A percentile compares a stretch with the other conserved stretches of the same genome.
Evolutionary conservation across 2,113 vertebrate species (phyloP).

Genomic region (Gulo gulo): DNA sequence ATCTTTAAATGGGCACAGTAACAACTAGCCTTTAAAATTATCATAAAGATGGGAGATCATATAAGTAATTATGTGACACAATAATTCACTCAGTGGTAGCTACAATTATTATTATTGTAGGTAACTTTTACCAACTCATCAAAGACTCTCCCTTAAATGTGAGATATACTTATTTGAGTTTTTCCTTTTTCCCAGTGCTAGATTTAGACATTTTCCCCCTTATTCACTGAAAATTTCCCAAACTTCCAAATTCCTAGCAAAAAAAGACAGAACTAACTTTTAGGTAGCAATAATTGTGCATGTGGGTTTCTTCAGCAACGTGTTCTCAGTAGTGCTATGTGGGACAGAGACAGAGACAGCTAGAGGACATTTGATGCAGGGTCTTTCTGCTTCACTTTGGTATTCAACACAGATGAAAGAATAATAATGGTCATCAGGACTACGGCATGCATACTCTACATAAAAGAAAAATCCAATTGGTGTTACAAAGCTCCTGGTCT

Average conservation of each 20-base stretch:
- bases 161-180: neutral
- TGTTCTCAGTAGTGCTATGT: neutral
- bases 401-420: slow-evolving; percentile 47
- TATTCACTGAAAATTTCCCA: neutral
- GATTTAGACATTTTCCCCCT: neutral
- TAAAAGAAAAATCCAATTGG: slow-evolving; percentile 71
- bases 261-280: neutral
- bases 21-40: neutral
- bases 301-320: neutral
- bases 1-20: neutral
- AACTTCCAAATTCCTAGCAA: neutral
- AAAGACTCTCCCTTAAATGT: neutral
- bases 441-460: slow-evolving; percentile 69
- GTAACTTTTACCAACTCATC: neutral
- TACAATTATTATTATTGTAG: neutral
- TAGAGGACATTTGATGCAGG: neutral
- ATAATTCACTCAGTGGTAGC: neutral
- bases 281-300: neutral
- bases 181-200: neutral
- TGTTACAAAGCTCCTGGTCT: slow-evolving; percentile 77
- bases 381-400: slow-evolving; percentile 28
- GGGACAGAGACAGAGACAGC: neutral
- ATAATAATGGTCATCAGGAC: slow-evolving; percentile 66
- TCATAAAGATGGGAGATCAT: neutral
- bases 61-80: neutral